Conservation (phyloP, 1,140 invertebrate genomes). For the Plodia interpunctella region DNA sequence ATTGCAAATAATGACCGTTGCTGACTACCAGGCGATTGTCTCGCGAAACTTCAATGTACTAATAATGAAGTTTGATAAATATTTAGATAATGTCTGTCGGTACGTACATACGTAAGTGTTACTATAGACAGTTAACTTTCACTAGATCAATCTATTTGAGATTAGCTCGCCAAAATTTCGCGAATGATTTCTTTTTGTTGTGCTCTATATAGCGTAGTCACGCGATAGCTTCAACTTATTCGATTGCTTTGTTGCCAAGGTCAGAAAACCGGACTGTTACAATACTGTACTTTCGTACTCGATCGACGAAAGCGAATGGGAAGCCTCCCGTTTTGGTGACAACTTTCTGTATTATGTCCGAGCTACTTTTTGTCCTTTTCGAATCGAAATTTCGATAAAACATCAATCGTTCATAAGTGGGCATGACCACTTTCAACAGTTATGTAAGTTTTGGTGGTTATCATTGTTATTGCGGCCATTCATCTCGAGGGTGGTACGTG, state of each 20-base stretch:
- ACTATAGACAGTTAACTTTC: conserved; percentile 42
- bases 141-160: conserved; percentile 44
- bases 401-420: conserved; percentile 50
- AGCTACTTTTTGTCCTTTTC: conserved; percentile 65
- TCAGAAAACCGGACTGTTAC: conserved; percentile 49
- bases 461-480: conserved; percentile 36
- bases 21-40: neutral
- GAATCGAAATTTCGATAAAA: conserved; percentile 54
- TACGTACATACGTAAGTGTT: conserved; percentile 26
- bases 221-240: conserved; percentile 36
- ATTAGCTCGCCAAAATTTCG: conserved; percentile 46
- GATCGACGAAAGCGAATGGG: conserved; percentile 58
- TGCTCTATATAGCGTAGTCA: conserved; percentile 50
- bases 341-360: conserved; percentile 57
- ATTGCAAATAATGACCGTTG: conserved; percentile 27
- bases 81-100: conserved; percentile 11
- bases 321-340: conserved; percentile 49
- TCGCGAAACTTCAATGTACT: conserved; percentile 8
- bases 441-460: conserved; percentile 47
- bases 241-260: conserved; percentile 46
- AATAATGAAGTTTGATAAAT: conserved; percentile 6
- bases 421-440: conserved; percentile 57
- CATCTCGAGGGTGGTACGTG: conserved; percentile 29
- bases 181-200: conserved; percentile 48
- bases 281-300: conserved; percentile 56